These are phyloP conservation scores for Myanophis thanlyinensis DNA, from an alignment of 2,113 vertebrate genomes.

Conservation along the genomic window DNA sequence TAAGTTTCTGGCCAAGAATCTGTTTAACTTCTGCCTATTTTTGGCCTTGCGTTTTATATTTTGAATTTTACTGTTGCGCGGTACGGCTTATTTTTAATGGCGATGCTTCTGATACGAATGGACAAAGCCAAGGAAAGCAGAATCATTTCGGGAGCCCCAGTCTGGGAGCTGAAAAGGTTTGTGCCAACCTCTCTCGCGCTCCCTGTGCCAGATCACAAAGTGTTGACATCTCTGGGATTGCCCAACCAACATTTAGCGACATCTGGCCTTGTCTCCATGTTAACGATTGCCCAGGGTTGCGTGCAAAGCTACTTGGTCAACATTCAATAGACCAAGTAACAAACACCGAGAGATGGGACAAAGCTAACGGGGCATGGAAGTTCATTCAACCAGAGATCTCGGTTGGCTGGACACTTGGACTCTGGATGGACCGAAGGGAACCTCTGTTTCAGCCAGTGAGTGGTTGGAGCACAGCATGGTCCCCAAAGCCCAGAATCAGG, in stretches of 20 bases:
- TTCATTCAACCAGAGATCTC: too few relatives aligned
- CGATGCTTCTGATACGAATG: background rate
- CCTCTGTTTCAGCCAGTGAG: background rate
- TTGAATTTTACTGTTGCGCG: too few relatives aligned
- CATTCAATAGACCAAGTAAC: background rate
- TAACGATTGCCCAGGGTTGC: background rate
- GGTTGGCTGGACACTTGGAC: background rate
- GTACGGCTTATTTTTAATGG: background rate
- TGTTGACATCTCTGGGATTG: background rate
- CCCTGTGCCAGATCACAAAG: background rate
- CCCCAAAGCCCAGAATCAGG: rapidly evolving
- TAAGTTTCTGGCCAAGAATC: too few relatives aligned
- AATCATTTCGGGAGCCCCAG: background rate
- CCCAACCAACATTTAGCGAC: background rate
- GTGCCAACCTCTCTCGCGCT: background rate
- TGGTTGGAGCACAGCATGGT: background rate
- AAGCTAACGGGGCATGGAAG: background rate
- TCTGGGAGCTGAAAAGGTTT: background rate
- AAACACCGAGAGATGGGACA: background rate
- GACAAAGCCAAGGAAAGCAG: background rate
- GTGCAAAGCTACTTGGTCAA: background rate
- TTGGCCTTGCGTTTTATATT: too few relatives aligned
- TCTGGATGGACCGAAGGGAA: background rate
- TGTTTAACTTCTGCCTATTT: too few relatives aligned
- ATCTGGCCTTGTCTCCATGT: background rate